Evolutionary conservation across 2,888 invertebrate genomes (phyloP), one percentile per base, ranked within the genome.

Genomic region (Octodonta nipae): DNA sequence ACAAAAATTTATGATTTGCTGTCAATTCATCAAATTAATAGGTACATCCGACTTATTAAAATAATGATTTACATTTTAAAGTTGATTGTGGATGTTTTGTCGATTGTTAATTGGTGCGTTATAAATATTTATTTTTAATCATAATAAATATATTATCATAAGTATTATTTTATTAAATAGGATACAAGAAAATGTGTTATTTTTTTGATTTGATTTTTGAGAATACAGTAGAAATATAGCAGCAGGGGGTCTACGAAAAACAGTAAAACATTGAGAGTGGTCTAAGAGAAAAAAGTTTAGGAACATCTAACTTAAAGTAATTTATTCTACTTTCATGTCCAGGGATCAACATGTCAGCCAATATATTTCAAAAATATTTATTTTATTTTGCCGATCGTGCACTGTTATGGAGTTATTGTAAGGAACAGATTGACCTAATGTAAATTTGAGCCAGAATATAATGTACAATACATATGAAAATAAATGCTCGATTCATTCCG

Each of bases 1-100:
- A 26, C 26, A 26, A 26, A 32, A 11, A 16, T 32, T 27, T 11
- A 31, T 12, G 25, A 31, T 25, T 31, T 31, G 8, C 11, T 26
- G 12, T 24, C 13, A 26, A 14, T 10, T 2, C 32, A 31, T 8
- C 25, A 31, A 15, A n/a, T n/a, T n/a, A n/a, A n/a, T n/a, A n/a
- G n/a, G 15, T 25, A 7, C 27, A 32, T 26, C 27, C 11, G 3
- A 26, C 32, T 17, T 26, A 32, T 11, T 25, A 32, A 32, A 25
- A 32, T 13, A 13, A n/a, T 25, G 11, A n/a, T n/a, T 25, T n/a
- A 5, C 5, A 7, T 25, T 25, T 25, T 25, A n/a, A 10, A 6
- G n/a, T 25, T 25, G 10, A n/a, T 25, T 6, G 10, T 25, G 6
- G 6, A 11, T 11, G 10, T n/a, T 6, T 25, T 25, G 5, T 5